Evolutionary conservation across 2,113 vertebrate genomes (phyloP).

Genomic region (Plestiodon gilberti): DNA sequence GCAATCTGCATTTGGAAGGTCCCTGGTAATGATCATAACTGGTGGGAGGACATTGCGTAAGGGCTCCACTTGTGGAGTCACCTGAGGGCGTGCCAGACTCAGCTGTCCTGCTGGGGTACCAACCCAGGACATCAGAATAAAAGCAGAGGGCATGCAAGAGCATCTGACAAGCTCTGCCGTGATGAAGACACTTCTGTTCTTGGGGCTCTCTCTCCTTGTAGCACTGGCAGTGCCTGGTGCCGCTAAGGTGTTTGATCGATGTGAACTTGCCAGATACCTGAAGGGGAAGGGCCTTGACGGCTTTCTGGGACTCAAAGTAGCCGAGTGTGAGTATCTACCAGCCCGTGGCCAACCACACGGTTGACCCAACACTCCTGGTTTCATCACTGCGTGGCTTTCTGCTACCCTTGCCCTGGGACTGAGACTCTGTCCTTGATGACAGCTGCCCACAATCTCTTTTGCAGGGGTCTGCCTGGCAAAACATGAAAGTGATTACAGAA

Average conservation of each 20-base stretch:
- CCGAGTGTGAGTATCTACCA: neutral
- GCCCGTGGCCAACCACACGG: too few relatives aligned
- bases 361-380: neutral
- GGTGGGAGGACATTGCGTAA: neutral
- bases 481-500: conserved; percentile 58
- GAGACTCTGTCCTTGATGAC: neutral
- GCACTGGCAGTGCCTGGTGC: neutral
- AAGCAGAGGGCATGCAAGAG: neutral
- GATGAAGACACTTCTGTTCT: neutral
- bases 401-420: neutral
- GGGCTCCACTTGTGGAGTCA: neutral
- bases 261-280: neutral
- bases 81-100: too few relatives aligned
- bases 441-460: neutral
- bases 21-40: neutral
- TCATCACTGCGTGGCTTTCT: neutral
- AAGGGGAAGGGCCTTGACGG: neutral
- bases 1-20: neutral
- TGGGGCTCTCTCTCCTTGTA: neutral
- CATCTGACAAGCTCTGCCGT: neutral
- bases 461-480: conserved; percentile 63
- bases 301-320: neutral
- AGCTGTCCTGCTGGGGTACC: neutral
- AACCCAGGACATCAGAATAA: neutral
- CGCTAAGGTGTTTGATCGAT: neutral